phyloP scores from a whole-genome alignment of 2,113 vertebrate species.

The Sceloporus tristichus region DNA sequence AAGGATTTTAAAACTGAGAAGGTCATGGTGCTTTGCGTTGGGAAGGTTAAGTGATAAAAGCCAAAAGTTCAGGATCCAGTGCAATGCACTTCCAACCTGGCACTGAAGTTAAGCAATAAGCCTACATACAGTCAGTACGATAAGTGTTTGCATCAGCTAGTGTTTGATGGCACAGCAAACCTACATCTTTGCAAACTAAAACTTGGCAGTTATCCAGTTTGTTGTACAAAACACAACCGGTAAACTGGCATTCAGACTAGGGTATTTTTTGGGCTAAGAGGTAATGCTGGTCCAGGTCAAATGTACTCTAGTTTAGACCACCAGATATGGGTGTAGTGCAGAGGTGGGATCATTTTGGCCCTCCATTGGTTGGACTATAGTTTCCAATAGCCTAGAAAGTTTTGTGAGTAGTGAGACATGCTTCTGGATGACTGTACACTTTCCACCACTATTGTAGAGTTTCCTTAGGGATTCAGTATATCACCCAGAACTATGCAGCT shows the following conservation, averaged over 20 bases:
- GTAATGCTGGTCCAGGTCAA: neutral
- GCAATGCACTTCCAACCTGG: neutral
- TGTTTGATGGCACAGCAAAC: neutral
- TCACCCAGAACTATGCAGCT: neutral
- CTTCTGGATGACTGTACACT: neutral
- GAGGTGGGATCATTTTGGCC: neutral
- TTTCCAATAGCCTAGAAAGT: neutral
- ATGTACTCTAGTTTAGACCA: neutral
- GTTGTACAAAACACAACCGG: neutral
- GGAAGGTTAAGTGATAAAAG: neutral
- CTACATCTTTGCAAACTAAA: neutral
- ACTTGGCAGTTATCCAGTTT: neutral
- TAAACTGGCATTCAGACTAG: neutral
- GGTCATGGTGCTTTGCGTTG: too few species aligned
- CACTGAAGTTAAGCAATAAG: slow-evolving; percentile 7
- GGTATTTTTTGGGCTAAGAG: neutral
- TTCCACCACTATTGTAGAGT: neutral
- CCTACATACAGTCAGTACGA: neutral
- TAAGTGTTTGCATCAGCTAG: neutral
- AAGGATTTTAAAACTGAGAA: neutral
- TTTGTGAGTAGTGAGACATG: neutral
- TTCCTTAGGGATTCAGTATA: neutral
- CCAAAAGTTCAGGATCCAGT: neutral
- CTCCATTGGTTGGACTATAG: neutral
- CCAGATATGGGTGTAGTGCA: neutral